Percentiles rank a stretch among this genome's conserved stretches.
These are phyloP conservation scores for Chrysocyon brachyurus DNA, from an alignment of 2,797 vertebrate species.

Conservation along the genomic window DNA sequence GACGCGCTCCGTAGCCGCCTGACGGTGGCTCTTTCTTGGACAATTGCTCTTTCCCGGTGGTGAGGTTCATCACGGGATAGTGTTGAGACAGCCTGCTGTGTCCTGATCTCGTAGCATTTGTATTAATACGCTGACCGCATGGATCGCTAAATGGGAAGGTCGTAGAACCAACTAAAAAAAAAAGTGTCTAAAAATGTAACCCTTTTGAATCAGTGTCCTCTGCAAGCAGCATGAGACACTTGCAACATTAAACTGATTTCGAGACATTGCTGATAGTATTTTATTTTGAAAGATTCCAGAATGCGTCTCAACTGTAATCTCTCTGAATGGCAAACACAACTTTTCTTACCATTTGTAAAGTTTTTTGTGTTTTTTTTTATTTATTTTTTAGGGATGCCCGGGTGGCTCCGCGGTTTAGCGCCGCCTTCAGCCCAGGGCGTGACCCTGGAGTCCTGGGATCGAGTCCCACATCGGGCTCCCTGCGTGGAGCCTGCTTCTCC, in stretches of 20 bases:
- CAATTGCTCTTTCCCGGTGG: background rate
- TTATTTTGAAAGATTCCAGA: constrained; percentile 32
- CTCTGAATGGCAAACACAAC: background rate
- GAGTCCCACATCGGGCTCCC: too few relatives aligned
- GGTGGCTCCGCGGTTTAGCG: too few relatives aligned
- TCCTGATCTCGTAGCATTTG: background rate
- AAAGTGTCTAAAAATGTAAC: background rate
- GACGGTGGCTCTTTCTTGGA: background rate
- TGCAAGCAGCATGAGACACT: constrained; percentile 4
- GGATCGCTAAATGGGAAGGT: background rate
- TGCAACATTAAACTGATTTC: background rate
- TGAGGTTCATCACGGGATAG: background rate
- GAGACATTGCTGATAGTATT: background rate
- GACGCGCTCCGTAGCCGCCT: background rate
- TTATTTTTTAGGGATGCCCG: too few relatives aligned
- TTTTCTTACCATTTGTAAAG: background rate
- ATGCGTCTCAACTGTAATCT: background rate
- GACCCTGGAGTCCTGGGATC: too few relatives aligned
- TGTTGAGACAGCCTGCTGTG: background rate
- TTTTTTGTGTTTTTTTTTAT: too few relatives aligned
- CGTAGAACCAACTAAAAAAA: background rate
- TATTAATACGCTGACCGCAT: background rate
- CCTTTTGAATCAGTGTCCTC: background rate
- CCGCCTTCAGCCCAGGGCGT: too few relatives aligned
- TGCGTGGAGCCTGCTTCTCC: too few relatives aligned